Evolutionary conservation across 2,888 invertebrate genomes (phyloP), one percentile per base, ranked within the genome.

Genomic region (Cyclophora albipunctata): DNA sequence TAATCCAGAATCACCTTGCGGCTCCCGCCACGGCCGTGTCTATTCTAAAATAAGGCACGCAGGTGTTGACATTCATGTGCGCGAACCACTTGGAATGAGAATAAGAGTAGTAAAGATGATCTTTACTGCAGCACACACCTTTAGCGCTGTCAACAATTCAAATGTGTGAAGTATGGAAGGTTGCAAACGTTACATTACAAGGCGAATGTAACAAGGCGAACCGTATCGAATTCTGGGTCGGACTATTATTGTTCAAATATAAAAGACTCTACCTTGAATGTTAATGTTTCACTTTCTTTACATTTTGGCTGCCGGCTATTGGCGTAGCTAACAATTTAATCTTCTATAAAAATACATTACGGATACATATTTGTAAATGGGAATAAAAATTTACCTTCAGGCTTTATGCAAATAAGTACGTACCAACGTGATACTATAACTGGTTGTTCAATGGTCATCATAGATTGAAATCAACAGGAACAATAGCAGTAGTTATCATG

Each of bases 1-100:
- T 86, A 86, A 78, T 82, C 77, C 70, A 76, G 78, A 73, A 74
- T 82, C 80, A 85, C 84, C 86, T 86, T 83, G 85, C 75, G 66
- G 61, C 69, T 67, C 69, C 67, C 64, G 72, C 70, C 82, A 82
- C 80, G 82, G 82, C 69, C 83, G 74, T 69, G 64, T 67, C 70
- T 57, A 69, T 71, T 75, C 79, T 80, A 81, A 82, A 86, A 85
- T 87, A 84, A 83, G 72, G 69, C 58, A 66, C 73, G 78, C 85
- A 87, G 87, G 87, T 87, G 85, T 75, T 69, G 76, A 75, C 72
- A 67, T 63, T 60, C 62, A 62, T 64, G 58, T 66, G 69, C 62
- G 72, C 67, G 67, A 66, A 71, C 70, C 71, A 73, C 72, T 74
- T 69, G 71, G 66, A 78, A 73, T 68, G 68, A 57, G 55, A 54